Evolutionary conservation across 2,797 vertebrate genomes (phyloP).

Genomic region (Sphaeramia orbicularis): DNA sequence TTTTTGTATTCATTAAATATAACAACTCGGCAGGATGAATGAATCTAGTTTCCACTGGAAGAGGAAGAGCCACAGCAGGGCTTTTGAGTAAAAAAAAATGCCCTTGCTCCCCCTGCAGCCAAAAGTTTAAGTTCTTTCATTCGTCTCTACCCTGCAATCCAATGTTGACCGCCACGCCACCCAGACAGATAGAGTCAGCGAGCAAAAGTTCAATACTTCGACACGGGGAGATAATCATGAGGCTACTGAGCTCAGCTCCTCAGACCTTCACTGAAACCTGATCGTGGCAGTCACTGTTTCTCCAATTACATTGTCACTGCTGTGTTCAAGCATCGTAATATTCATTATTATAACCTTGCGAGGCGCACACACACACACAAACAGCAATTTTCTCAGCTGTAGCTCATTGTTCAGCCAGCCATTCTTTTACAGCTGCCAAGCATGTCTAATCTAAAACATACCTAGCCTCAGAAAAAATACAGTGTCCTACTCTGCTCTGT

Average conservation of each 20-base stretch:
- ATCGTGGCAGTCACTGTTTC: constrained; percentile 63
- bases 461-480: constrained; percentile 70
- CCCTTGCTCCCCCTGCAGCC: constrained; percentile 64
- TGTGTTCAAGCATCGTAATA: constrained; percentile 63
- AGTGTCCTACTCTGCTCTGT: constrained; percentile 51
- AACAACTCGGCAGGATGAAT: constrained; percentile 20
- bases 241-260: constrained; percentile 28
- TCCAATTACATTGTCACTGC: constrained; percentile 68
- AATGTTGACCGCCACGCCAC: constrained; percentile 24
- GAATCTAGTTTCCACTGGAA: constrained; percentile 32
- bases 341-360: constrained; percentile 61
- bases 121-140: constrained; percentile 58
- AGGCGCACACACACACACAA: constrained; percentile 29
- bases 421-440: constrained; percentile 71
- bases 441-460: constrained; percentile 85
- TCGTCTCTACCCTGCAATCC: constrained; percentile 34
- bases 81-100: constrained; percentile 50
- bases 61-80: constrained; percentile 59
- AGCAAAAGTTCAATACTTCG: constrained; percentile 53
- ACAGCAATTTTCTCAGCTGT: constrained; percentile 51
- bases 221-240: constrained; percentile 52
- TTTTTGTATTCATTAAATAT: no score
- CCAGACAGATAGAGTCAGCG: constrained; percentile 30
- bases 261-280: constrained; percentile 57
- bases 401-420: constrained; percentile 78